Evolutionary conservation across 2,888 invertebrate genomes (phyloP), one percentile per base, ranked within the genome.

Genomic region (Plusia festucae): DNA sequence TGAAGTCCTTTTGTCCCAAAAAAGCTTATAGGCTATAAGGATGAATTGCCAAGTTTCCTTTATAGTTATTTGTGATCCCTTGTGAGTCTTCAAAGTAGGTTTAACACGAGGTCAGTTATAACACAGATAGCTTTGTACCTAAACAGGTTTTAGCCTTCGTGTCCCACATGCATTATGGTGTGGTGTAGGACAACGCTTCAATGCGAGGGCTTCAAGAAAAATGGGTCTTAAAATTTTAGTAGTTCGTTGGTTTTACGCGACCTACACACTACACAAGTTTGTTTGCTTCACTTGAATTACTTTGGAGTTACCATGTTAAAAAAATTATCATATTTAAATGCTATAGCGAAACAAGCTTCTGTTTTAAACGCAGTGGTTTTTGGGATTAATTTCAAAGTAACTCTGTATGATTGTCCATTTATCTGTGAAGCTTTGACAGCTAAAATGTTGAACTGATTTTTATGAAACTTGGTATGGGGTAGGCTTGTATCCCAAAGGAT

Each of bases 201-300:
- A 20, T 20, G 46, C 18, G 46, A 44, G 44, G 16, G n/a, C 40
- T n/a, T n/a, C 40, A 18, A 46, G 46, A 49, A 49, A 49, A 49
- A 49, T 49, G 46, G 46, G 46, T 49, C 46, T 49, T 49, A 49
- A 49, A 49, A 49, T 49, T 49, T 49, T 49, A 49, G 46, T 49
- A 11, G 20, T 49, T 49, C 9, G 11, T 18, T 44, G 8, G 16
- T n/a, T 20, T 49, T 18, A 49, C 11, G 46, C 7, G 18, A 18
- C 2, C 46, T 18, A 20, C 18, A 49, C 18, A 49, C 40, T 40
- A 49, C 18, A 49, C 40, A n/a, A 11, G 5, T 7, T 8, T 34
- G 40, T 20, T 18, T 20, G 20, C 11, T 49, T 18, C 3, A 9
- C 9, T 0, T 18, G 11, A 8, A 18, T 11, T 49, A 0, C 2